Evolutionary conservation across 2,888 invertebrate species (phyloP), one percentile per base, ranked within the genome.

Genomic region (Volucella inflata): DNA sequence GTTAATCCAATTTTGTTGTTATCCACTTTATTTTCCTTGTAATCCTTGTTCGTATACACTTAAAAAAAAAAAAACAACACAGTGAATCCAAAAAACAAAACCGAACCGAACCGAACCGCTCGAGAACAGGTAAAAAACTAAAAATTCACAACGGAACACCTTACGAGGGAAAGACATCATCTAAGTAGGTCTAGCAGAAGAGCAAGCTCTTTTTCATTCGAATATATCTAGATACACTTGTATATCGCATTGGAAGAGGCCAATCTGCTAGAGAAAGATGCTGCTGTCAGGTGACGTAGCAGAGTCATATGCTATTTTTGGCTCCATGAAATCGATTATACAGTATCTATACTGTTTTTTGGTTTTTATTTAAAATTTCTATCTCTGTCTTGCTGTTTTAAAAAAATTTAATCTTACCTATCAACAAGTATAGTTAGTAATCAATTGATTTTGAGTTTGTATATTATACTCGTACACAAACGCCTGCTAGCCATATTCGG

Each of bases 111-210:
- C 85, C 83, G 88, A 62, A 77, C 85, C 74, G 81, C 62, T 68
- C 87, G 85, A 88, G 76, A 83, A 76, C 88, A 88, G 82, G 88
- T 88, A 87, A 88, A 87, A 84, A 85, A 88, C 87, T 88, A 82
- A 87, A 70, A 64, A 77, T 42, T 76, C 60, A 50, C 65, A 40
- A 42, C 57, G 53, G 70, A 79, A 87, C 80, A 85, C 82, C 77
- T 82, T 80, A 62, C 67, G 67, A 57, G 62, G 67, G 42, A 62
- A 77, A 46, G 60, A 65, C 44, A 46, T 76, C 21, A 59, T 12
- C 8, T 51, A 30, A 10, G 72, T 50, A 79, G 79, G 57, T 68
- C 71, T 72, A 53, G 53, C 77, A 57, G 44, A 51, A 17, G 40
- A 64, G 14, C 64, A 57, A 12, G 46, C 65, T 75, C n/a, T 82